Percentiles rank a stretch among this genome's conserved stretches.
Conservation (phyloP, 2,888 invertebrate species). For the Orthonevra nobilis region DNA sequence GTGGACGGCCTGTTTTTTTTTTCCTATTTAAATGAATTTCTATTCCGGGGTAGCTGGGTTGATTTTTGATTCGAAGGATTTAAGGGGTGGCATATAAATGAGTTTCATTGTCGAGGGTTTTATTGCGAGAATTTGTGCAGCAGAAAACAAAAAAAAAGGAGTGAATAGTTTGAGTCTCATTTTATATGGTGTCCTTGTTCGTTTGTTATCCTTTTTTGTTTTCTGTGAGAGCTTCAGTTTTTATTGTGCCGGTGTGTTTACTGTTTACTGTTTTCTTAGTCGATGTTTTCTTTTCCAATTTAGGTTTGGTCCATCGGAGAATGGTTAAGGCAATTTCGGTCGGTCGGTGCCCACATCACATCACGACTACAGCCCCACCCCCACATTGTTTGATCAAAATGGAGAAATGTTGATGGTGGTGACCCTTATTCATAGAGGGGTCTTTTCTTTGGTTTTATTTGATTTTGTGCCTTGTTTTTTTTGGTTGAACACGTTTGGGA, state of each 20-base stretch:
- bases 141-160: conserved; percentile 4
- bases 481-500: conserved; percentile 13
- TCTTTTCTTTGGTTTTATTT: conserved; percentile 20
- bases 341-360: conserved; percentile 29
- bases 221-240: conserved; percentile 39
- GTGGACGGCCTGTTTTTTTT: not conserved
- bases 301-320: conserved; percentile 28
- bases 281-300: conserved; percentile 54
- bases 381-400: conserved; percentile 44
- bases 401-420: too few species aligned
- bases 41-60: too few species aligned
- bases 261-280: conserved; percentile 28
- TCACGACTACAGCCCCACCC: not conserved
- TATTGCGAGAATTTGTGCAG: conserved; percentile 53
- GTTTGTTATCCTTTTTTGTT: conserved; percentile 1
- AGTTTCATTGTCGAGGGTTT: conserved; percentile 45
- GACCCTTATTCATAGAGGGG: conserved; percentile 26
- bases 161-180: not conserved
- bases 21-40: too few species aligned
- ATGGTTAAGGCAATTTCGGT: conserved; percentile 29
- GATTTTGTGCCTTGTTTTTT: conserved; percentile 19
- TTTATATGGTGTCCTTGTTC: not conserved
- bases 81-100: conserved; percentile 57
- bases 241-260: not conserved
- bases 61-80: conserved; percentile 51